phyloP scores from a whole-genome alignment of 2,113 vertebrate species.

The Chamaea fasciata region DNA sequence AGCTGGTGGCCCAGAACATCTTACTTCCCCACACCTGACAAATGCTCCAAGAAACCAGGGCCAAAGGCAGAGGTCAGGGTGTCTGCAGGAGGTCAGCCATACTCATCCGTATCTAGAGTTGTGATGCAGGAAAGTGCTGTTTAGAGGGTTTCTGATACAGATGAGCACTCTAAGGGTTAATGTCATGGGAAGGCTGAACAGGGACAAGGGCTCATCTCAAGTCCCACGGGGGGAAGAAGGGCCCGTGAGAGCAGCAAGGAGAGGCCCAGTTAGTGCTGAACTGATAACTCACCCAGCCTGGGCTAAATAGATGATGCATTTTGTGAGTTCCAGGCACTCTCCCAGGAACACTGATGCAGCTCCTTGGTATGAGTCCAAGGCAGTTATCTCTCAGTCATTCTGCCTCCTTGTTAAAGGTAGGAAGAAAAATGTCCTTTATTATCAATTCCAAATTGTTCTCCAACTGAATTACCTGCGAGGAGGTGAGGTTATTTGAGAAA shows the following conservation, averaged over 20 bases:
- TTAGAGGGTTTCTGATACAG: not conserved
- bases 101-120: accelerated
- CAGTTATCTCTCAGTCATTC: not conserved
- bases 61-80: accelerated
- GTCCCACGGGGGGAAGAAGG: accelerated
- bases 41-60: not conserved
- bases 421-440: conserved; percentile 19
- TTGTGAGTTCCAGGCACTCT: not conserved
- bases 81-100: not conserved
- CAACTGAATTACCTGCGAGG: not conserved
- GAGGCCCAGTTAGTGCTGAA: not conserved
- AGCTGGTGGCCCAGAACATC: not conserved
- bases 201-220: not conserved
- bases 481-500: not conserved
- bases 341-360: not conserved
- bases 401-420: not conserved
- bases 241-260: not conserved
- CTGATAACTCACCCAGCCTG: not conserved
- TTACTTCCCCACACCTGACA: not conserved
- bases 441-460: conserved; percentile 22
- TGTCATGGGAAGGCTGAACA: not conserved
- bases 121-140: not conserved
- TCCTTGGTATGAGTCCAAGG: not conserved
- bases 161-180: not conserved
- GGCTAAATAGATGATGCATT: not conserved